Conservation (phyloP, 2,888 invertebrate genomes). For the Apamea sordens region DNA sequence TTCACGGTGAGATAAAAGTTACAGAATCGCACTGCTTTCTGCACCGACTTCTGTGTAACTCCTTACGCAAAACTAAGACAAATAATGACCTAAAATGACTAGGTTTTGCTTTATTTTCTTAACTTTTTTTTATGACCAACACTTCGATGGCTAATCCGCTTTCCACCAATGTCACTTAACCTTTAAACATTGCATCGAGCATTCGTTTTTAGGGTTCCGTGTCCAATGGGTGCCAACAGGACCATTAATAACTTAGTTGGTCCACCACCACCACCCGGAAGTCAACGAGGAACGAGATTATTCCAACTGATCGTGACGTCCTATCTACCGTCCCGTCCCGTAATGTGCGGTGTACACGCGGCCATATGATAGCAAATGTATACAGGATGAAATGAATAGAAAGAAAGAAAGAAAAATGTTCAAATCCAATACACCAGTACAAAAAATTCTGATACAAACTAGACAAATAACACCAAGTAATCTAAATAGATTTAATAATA, state of each 20-base stretch:
- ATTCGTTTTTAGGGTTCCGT: not conserved
- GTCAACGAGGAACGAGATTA: not conserved
- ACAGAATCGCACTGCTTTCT: not conserved
- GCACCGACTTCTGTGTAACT: not conserved
- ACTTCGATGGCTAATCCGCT: constrained; percentile 43
- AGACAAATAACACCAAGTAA: no score
- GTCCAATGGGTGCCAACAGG: fast-evolving
- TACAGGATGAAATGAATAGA: no score
- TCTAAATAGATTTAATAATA: no score
- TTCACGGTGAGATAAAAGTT: no score
- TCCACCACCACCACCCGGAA: not conserved
- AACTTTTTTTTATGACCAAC: constrained; percentile 27
- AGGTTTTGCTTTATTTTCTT: constrained; percentile 23
- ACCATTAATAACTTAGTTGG: not conserved
- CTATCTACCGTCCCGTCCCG: not conserved
- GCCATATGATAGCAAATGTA: not conserved
- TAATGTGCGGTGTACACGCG: not conserved
- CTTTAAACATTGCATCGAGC: constrained; percentile 42
- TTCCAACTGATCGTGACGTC: not conserved
- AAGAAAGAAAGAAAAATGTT: no score
- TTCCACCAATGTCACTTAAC: constrained; percentile 39
- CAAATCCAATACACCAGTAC: no score
- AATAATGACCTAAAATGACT: constrained; percentile 8
- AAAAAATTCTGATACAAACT: no score
- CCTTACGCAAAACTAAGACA: constrained; percentile 29